Conservation (phyloP, 2,797 vertebrate species). For the Hyperoplus immaculatus region DNA sequence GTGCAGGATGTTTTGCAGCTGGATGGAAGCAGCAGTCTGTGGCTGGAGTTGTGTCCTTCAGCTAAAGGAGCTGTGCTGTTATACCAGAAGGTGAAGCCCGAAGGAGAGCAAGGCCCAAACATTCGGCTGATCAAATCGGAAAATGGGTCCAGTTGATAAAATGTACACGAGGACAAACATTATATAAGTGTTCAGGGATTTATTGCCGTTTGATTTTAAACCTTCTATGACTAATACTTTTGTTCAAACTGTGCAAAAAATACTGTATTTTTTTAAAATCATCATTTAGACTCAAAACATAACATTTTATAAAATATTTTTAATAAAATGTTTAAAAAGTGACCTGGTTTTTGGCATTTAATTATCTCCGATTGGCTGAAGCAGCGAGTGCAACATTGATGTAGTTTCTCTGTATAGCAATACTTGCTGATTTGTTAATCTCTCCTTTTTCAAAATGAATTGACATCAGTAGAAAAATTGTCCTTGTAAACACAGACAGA, state of each 20-base stretch:
- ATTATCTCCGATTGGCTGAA: conserved; percentile 26
- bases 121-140: not conserved
- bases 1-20: conserved; percentile 85
- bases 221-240: not conserved
- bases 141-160: conserved; percentile 14
- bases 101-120: conserved; percentile 24
- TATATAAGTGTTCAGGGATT: conserved; percentile 6
- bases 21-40: conserved; percentile 80
- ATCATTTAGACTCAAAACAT: conserved; percentile 29
- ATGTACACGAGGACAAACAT: not conserved
- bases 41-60: conserved; percentile 92
- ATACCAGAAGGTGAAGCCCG: conserved; percentile 84
- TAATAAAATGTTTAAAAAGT: conserved; percentile 39
- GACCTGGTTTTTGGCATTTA: not conserved
- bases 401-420: not conserved
- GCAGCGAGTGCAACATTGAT: conserved; percentile 11
- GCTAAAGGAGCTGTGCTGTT: conserved; percentile 92
- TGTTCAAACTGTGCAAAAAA: conserved; percentile 36
- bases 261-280: conserved; percentile 1
- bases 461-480: not conserved
- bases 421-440: not conserved
- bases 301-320: conserved; percentile 33
- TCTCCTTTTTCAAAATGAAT: not conserved
- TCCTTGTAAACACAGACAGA: conserved; percentile 13
- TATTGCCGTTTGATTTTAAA: conserved; percentile 21